Evolutionary conservation across 2,888 invertebrate genomes (phyloP), one percentile per base, ranked within the genome.

Genomic region (Chouioia cunea): DNA sequence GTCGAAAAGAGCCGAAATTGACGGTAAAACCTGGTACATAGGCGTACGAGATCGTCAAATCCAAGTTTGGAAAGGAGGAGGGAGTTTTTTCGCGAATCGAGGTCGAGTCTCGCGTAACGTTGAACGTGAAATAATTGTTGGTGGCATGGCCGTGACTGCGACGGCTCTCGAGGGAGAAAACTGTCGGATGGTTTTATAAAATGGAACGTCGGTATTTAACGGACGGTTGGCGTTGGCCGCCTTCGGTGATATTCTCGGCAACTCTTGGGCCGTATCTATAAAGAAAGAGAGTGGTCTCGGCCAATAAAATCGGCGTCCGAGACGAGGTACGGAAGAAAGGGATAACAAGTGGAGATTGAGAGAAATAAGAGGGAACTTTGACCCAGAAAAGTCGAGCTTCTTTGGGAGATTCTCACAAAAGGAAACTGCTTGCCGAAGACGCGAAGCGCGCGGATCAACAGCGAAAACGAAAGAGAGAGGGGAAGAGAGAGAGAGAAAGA

Each of bases 311-410:
- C 53, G 12, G 36, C 12, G 36, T 6, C 1, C 36, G 12, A 36
- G 12, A 36, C 6, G 47, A 20, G 10, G 18, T 8, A 56, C 10
- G 36, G 18, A 44, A 36, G 2, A 8, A 43, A 10, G 10, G 27
- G 16, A 54, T n/a, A 43, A 12, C 16, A n/a, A 36, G 36, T 16
- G 12, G 43, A 12, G 18, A 36, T 36, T 16, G 18, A 43, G 27
- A 36, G 20, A 16, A 18, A n/a, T n/a, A n/a, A n/a, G n/a, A 58
- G 15, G 12, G 14, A 58, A 22, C 46, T 4, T 46, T 16, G 58
- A 18, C 46, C 46, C 22, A 58, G 58, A 58, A 46, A 58, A 58
- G 58, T 46, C 46, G 16, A 58, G 44, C 46, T 58, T 58, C 58
- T 58, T 36, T 22, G 57, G 43, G 57, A 27, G 57, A 44, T 10